phyloP scores from a whole-genome alignment of 2,113 vertebrate genomes.

The Dissostichus mawsoni region DNA sequence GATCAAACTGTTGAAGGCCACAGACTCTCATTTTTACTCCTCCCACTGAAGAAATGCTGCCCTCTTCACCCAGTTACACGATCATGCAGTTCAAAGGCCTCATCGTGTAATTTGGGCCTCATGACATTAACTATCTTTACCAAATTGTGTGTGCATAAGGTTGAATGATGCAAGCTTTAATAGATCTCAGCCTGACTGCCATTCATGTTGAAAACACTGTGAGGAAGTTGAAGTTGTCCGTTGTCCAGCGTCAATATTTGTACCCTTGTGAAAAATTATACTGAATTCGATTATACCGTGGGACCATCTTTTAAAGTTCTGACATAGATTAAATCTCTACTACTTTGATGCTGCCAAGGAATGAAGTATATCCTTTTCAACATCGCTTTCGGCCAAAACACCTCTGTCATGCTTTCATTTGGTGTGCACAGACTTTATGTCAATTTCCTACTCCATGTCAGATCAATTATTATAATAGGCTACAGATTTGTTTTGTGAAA shows the following conservation, averaged over 20 bases:
- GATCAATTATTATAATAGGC: slow-evolving; percentile 19
- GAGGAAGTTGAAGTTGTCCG: neutral
- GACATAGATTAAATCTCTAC: slow-evolving; percentile 29
- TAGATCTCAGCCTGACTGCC: slow-evolving; percentile 7
- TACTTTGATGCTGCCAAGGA: slow-evolving; percentile 28
- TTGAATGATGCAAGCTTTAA: neutral
- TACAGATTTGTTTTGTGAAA: slow-evolving; percentile 7
- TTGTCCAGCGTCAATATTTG: slow-evolving; percentile 41
- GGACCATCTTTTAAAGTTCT: slow-evolving; percentile 12
- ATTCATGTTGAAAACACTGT: slow-evolving; percentile 38
- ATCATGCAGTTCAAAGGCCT: slow-evolving; percentile 10
- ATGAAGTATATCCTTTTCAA: neutral
- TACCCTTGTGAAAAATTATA: slow-evolving; percentile 24
- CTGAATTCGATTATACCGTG: slow-evolving; percentile 5
- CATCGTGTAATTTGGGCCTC: slow-evolving; percentile 7
- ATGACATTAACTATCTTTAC: slow-evolving; percentile 10
- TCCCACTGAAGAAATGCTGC: slow-evolving; percentile 49
- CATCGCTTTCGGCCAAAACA: neutral
- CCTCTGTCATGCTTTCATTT: slow-evolving; percentile 8
- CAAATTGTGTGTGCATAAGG: slow-evolving; percentile 18
- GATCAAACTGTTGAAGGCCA: slow-evolving; percentile 75
- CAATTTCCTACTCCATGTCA: slow-evolving; percentile 11
- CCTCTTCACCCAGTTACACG: slow-evolving; percentile 1
- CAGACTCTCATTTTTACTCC: slow-evolving; percentile 67
- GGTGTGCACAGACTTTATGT: neutral